These are phyloP conservation scores for Drosophila aldrichi DNA, from an alignment of 2,888 invertebrate genomes.

Conservation along the genomic window DNA sequence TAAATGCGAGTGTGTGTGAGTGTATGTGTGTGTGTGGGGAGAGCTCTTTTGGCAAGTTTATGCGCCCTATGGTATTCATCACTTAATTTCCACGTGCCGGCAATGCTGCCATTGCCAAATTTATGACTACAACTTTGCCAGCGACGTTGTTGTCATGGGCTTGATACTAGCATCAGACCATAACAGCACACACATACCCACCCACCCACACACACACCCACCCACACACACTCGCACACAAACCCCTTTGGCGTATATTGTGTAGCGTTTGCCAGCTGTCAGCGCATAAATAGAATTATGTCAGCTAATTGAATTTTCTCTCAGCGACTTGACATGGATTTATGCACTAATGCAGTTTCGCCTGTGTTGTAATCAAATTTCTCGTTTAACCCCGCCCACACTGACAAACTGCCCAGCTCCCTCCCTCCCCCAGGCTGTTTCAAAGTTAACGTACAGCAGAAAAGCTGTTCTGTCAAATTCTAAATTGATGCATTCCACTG, in stretches of 20 bases:
- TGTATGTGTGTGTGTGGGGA: conserved; percentile 5
- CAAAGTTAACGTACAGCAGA: neutral
- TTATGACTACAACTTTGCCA: conserved; percentile 77
- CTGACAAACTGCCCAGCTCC: neutral
- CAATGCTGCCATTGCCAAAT: conserved; percentile 73
- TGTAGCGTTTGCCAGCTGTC: conserved; percentile 72
- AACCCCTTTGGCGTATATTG: conserved; percentile 56
- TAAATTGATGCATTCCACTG: conserved; percentile 20
- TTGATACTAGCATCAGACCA: conserved; percentile 26
- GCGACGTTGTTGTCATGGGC: conserved; percentile 51
- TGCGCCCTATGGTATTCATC: conserved; percentile 74
- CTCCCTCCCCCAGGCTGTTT: neutral
- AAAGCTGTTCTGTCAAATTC: conserved; percentile 27
- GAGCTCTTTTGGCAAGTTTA: conserved; percentile 55
- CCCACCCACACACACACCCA: conserved; percentile 6
- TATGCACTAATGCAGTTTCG: conserved; percentile 75
- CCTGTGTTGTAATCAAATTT: conserved; percentile 64
- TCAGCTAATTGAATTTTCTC: conserved; percentile 75
- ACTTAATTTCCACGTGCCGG: conserved; percentile 78
- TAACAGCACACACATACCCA: conserved; percentile 16
- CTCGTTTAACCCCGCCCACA: conserved; percentile 20
- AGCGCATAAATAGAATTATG: conserved; percentile 76
- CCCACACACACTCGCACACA: conserved; percentile 52
- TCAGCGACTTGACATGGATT: conserved; percentile 73
- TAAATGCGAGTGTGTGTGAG: conserved; percentile 45